phyloP scores from a whole-genome alignment of 2,113 vertebrate species.

The Bettongia penicillata region DNA sequence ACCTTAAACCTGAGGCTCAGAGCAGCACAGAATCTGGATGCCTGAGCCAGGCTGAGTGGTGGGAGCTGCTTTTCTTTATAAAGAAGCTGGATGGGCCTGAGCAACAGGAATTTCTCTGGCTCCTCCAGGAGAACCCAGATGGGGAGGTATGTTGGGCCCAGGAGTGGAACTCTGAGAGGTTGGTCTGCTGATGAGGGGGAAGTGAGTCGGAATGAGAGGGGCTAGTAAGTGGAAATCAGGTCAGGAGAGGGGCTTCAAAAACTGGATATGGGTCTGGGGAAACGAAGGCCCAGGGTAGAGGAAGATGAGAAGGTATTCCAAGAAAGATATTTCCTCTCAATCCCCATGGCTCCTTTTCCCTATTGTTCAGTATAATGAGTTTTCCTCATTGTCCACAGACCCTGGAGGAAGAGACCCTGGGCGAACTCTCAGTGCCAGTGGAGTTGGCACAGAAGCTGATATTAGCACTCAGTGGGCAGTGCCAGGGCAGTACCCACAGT shows the following conservation, averaged over 20 bases:
- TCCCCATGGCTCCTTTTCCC: background rate
- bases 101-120: slow-evolving; percentile 86
- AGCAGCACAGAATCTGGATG: slow-evolving; percentile 63
- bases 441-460: slow-evolving; percentile 88
- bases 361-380: background rate
- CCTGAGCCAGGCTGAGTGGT: slow-evolving; percentile 93
- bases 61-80: slow-evolving; percentile 96
- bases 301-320: background rate
- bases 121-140: slow-evolving; percentile 86
- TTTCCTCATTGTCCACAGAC: slow-evolving; percentile 59
- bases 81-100: slow-evolving; percentile 90
- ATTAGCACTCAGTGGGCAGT: slow-evolving; percentile 84
- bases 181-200: background rate
- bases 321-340: background rate
- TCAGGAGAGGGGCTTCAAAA: background rate
- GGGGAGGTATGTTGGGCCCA: slow-evolving; percentile 81
- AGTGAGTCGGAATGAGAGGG: background rate
- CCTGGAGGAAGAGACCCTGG: slow-evolving; percentile 84
- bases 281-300: background rate
- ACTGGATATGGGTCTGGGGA: background rate
- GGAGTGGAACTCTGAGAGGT: background rate
- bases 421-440: slow-evolving; percentile 82
- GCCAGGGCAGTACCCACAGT: slow-evolving; percentile 83
- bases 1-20: slow-evolving; percentile 84
- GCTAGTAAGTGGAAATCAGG: background rate